Base-by-base conservation (phyloP, 2,888 invertebrate species). In the Eilema depressum region DNA sequence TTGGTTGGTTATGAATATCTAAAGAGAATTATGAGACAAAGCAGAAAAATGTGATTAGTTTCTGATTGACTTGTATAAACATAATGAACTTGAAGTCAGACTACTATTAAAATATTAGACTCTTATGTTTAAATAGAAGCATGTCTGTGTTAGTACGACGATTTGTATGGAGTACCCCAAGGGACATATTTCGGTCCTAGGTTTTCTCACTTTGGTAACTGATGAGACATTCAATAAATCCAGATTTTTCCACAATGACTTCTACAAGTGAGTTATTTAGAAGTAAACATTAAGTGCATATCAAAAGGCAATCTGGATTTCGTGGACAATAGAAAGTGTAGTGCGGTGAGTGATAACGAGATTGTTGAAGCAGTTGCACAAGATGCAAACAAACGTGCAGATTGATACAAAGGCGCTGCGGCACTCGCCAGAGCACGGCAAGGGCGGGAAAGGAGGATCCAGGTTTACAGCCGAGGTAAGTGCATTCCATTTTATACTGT, bases 321-420 rank as follows among this genome's bases (percentile, higher is more conserved):
- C 2, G 17, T 63, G 5, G 7, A 25, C 5, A 17, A 10, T 12
- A 59, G 26, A 11, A 33, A 56, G 41, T 63, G 30, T 47, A 37
- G 66, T 56, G 68, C n/a, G 33, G 53, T 53, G n/a, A 14, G 23
- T 23, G 20, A 20, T 47, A 20, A 8, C 0, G 20, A 63, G 66
- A 2, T 53, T 68, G 68, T 41, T 17, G 26, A 41, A 76, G 70
- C 74, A 72, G 59, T 61, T 26, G 74, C 69, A 41, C 78, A 80
- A 64, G 78, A 97, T 97, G 97, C 97, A 97, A 96, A 97, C 97
- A 56, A 97, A 97, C 91, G 97, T 97, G 81, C 97, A 97, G 91
- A 97, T 97, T 69, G 97, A 97, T 90, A 96, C 97, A 20, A 97
- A 97, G 91, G 96, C 95, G 82, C 91, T 97, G 70, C 96, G 97